Evolutionary conservation across 2,888 invertebrate species (phyloP).

Genomic region (Diaperis boleti): DNA sequence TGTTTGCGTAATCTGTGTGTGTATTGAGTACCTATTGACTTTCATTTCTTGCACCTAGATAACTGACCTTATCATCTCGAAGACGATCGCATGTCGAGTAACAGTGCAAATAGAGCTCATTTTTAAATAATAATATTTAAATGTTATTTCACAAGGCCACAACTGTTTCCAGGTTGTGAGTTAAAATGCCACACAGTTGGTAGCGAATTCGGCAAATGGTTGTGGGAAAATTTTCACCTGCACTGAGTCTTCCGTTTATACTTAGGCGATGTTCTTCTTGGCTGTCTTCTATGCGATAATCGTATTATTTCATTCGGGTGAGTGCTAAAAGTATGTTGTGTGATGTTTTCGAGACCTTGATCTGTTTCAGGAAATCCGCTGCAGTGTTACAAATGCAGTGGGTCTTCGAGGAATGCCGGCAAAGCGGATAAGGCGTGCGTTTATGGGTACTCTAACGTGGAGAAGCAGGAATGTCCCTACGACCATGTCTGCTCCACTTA

Average conservation of each 20-base stretch:
- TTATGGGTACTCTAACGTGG: constrained; percentile 37
- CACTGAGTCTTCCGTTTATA: not conserved
- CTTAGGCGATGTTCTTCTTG: constrained; percentile 28
- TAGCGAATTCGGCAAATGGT: constrained; percentile 23
- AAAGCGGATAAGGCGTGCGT: constrained; percentile 42
- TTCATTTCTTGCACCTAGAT: constrained; percentile 3
- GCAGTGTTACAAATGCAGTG: constrained; percentile 40
- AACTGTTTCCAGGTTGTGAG: constrained; percentile 43
- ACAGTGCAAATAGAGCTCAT: not conserved
- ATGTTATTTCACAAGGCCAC: constrained; percentile 42
- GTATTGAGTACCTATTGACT: constrained; percentile 2
- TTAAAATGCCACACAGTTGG: constrained; percentile 23
- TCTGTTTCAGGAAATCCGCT: constrained; percentile 32
- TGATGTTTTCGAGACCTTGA: constrained; percentile 6
- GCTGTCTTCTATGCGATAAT: constrained; percentile 18
- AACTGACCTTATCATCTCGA: constrained; percentile 4
- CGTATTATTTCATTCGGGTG: constrained; percentile 26
- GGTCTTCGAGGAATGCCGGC: constrained; percentile 36
- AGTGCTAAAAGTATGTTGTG: constrained; percentile 7
- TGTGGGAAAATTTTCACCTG: constrained; percentile 9
- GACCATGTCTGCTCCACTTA: constrained; percentile 41
- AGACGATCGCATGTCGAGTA: constrained; percentile 3
- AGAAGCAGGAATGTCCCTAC: constrained; percentile 36
- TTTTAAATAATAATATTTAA: constrained; percentile 34
- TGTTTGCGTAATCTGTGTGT: constrained; percentile 2